phyloP scores from a whole-genome alignment of 2,888 invertebrate species.

The Megastigmus dorsalis region DNA sequence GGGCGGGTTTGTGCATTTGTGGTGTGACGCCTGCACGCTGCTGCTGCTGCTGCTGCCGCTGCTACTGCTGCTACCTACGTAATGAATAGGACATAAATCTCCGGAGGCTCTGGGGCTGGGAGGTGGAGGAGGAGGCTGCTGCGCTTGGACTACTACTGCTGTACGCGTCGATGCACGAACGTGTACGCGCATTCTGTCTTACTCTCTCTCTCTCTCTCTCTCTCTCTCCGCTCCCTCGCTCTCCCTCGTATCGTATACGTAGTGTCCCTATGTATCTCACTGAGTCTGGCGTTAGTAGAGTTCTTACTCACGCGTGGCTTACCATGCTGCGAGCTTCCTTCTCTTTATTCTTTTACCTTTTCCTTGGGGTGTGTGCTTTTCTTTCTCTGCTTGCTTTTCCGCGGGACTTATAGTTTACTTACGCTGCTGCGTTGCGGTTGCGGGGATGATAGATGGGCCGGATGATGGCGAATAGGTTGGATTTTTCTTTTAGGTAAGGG shows the following conservation, averaged over 20 bases:
- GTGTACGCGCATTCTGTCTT: no score
- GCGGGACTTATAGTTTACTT: no score
- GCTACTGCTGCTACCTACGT: conserved; percentile 49
- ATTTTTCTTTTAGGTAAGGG: no score
- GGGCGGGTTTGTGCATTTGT: conserved; percentile 61
- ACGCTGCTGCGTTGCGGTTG: no score
- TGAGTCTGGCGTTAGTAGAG: no score
- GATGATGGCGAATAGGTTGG: no score
- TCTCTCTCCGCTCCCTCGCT: no score
- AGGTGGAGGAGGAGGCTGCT: background rate
- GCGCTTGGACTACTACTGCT: conserved; percentile 29
- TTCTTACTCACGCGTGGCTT: background rate
- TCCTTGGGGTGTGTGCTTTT: background rate
- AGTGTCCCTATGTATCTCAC: background rate
- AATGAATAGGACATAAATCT: conserved; percentile 72
- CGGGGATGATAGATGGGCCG: no score
- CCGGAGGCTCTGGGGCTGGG: conserved; percentile 56
- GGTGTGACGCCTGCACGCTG: conserved; percentile 53
- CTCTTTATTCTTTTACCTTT: background rate
- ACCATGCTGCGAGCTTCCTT: background rate
- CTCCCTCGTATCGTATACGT: no score
- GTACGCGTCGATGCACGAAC: conserved; percentile 35
- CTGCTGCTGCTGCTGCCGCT: background rate
- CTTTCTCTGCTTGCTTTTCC: background rate
- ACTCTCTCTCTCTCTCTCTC: no score